Conservation (phyloP, 2,113 vertebrate species). For the Erinaceus europaeus region DNA sequence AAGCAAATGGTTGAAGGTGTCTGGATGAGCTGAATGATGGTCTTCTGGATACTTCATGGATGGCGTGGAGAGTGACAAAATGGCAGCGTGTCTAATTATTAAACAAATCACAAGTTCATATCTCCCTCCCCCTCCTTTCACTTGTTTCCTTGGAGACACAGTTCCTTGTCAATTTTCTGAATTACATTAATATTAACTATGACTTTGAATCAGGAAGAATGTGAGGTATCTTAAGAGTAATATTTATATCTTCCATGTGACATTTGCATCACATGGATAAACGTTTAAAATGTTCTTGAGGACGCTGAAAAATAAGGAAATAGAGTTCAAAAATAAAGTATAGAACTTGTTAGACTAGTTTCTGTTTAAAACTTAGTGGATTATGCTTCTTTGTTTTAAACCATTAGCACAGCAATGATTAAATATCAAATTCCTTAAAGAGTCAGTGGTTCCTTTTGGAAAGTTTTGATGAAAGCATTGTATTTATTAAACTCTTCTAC, state of each 20-base stretch:
- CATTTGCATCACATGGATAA: slow-evolving; percentile 51
- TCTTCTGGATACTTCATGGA: neutral
- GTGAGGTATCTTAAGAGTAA: slow-evolving; percentile 52
- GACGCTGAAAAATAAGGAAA: slow-evolving; percentile 77
- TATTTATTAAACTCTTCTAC: slow-evolving; percentile 51
- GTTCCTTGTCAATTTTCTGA: slow-evolving; percentile 69
- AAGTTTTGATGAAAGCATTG: slow-evolving; percentile 57
- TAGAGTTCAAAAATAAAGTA: slow-evolving; percentile 76
- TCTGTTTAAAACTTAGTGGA: slow-evolving; percentile 75
- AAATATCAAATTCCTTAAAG: slow-evolving; percentile 76
- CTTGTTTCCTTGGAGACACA: slow-evolving; percentile 66
- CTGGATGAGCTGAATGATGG: neutral
- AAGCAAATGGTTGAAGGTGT: neutral
- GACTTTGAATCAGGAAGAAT: slow-evolving; percentile 60
- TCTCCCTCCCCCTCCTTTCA: slow-evolving; percentile 16
- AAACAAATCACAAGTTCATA: slow-evolving; percentile 48
- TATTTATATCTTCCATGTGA: slow-evolving; percentile 68
- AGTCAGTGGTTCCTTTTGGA: slow-evolving; percentile 44
- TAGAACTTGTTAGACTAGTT: slow-evolving; percentile 75
- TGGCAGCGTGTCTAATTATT: slow-evolving; percentile 43
- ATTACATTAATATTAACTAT: slow-evolving; percentile 70
- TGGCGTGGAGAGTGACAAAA: neutral
- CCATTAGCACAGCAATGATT: slow-evolving; percentile 58
- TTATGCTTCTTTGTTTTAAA: slow-evolving; percentile 79
- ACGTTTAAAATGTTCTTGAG: slow-evolving; percentile 74